Percentiles rank a stretch among this genome's conserved stretches.
Evolutionary conservation across 2,888 invertebrate species (phyloP).

Genomic region (Gymnosoma rotundatum): DNA sequence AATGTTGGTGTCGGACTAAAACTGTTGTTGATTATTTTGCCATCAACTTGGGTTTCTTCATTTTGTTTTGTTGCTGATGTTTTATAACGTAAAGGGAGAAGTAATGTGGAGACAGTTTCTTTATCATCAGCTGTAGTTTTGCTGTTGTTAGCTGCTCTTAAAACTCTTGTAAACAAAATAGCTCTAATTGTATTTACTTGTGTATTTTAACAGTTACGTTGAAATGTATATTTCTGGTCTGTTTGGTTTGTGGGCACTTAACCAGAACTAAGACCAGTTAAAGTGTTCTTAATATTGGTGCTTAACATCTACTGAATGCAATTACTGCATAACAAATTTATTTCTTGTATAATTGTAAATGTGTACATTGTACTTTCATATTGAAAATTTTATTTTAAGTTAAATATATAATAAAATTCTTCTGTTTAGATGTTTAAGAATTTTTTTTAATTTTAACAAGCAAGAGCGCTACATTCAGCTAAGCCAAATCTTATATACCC

Average conservation of each 20-base stretch:
- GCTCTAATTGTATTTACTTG: background rate
- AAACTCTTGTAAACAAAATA: conserved; percentile 9
- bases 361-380: too few species aligned
- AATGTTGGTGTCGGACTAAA: conserved; percentile 61
- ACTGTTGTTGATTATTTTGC: conserved; percentile 36
- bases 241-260: conserved; percentile 29
- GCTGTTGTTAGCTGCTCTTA: background rate
- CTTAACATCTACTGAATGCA: background rate
- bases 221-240: conserved; percentile 19
- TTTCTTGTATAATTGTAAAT: background rate
- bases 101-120: conserved; percentile 8
- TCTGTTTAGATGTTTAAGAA: too few species aligned
- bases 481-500: too few species aligned
- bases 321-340: background rate
- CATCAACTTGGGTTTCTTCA: conserved; percentile 38
- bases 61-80: background rate
- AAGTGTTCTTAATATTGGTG: background rate
- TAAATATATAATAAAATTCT: too few species aligned
- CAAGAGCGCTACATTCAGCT: too few species aligned
- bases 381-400: too few species aligned
- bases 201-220: background rate
- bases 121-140: conserved; percentile 21
- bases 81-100: conserved; percentile 16
- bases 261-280: conserved; percentile 58
- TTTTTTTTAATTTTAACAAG: too few species aligned